Evolutionary conservation across 2,888 invertebrate species (phyloP).

Genomic region (Tenthredo amoena): DNA sequence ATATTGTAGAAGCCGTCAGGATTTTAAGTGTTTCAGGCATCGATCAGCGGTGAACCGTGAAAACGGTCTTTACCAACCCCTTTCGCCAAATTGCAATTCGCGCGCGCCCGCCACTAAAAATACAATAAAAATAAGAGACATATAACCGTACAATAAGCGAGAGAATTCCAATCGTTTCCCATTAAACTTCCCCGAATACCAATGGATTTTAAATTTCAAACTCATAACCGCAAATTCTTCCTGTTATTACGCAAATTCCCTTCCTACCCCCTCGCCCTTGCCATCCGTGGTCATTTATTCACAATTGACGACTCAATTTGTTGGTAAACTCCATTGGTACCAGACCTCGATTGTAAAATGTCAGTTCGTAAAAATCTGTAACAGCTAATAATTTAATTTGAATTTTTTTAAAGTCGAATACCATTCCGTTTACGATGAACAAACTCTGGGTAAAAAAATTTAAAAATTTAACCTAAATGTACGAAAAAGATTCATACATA

Average conservation of each 20-base stretch:
- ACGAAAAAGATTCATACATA: constrained; percentile 69
- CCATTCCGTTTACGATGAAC: not conserved
- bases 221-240: constrained; percentile 8
- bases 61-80: constrained; percentile 47
- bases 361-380: not conserved
- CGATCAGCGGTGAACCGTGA: constrained; percentile 51
- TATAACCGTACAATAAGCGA: constrained; percentile 28
- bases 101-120: constrained; percentile 35
- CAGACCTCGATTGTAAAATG: not conserved
- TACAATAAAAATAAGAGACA: constrained; percentile 39
- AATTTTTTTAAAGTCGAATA: not conserved
- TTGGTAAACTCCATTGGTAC: not conserved
- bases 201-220: constrained; percentile 8
- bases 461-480: not conserved
- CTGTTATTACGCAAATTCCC: not conserved
- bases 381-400: not conserved
- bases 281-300: constrained; percentile 21
- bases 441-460: not conserved
- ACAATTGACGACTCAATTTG: not conserved
- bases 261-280: not conserved
- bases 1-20: constrained; percentile 43
- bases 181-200: constrained; percentile 3
- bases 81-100: constrained; percentile 46
- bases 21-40: constrained; percentile 51
- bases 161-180: constrained; percentile 33